Evolutionary conservation across 2,113 vertebrate species (phyloP).

Genomic region (Myanophis thanlyinensis): DNA sequence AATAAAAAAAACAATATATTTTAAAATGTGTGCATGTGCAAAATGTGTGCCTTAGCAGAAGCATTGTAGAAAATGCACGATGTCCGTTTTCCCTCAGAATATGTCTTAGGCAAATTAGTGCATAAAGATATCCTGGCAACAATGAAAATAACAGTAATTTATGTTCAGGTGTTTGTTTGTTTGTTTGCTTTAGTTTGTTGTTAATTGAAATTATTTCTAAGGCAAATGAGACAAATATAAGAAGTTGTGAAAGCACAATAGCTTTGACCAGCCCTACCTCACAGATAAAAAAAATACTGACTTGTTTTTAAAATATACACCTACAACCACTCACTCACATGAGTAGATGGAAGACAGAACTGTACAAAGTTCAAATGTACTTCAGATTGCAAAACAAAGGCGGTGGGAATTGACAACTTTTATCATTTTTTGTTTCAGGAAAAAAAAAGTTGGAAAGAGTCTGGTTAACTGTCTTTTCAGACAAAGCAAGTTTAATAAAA

Average conservation of each 20-base stretch:
- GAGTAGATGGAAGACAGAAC: background rate
- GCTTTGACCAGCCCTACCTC: background rate
- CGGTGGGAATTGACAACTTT: background rate
- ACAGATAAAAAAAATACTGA: background rate
- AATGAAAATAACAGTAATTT: background rate
- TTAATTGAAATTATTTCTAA: background rate
- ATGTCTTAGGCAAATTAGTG: background rate
- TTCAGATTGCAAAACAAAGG: background rate
- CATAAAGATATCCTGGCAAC: background rate
- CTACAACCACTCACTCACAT: background rate
- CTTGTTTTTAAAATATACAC: background rate
- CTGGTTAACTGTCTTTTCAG: background rate
- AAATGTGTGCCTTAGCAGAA: background rate
- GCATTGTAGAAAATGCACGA: background rate
- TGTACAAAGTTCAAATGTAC: background rate
- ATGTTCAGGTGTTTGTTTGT: too few relatives aligned
- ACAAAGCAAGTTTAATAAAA: background rate
- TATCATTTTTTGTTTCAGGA: background rate
- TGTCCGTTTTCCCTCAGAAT: background rate
- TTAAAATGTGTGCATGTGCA: too few relatives aligned
- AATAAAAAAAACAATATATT: background rate
- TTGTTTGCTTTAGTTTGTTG: background rate
- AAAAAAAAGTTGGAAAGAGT: background rate
- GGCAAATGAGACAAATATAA: background rate
- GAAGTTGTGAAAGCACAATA: background rate